phyloP scores from a whole-genome alignment of 2,888 invertebrate species.

The Phyllotreta cruciferae region DNA sequence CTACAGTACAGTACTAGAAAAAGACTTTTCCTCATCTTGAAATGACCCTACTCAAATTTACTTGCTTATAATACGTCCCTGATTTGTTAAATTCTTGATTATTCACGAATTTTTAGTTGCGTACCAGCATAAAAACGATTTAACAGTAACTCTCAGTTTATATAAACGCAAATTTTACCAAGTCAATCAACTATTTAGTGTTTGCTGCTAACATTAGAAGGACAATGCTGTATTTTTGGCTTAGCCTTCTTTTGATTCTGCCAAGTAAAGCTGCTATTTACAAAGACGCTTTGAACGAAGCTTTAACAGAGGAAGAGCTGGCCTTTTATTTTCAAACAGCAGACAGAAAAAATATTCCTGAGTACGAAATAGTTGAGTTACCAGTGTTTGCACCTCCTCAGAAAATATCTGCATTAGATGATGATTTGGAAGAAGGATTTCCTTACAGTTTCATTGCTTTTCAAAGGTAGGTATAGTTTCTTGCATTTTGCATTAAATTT shows the following conservation, averaged over 20 bases:
- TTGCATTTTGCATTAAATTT: no score
- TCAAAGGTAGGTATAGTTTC: slow-evolving; percentile 66
- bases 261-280: slow-evolving; percentile 10
- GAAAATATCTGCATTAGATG: slow-evolving; percentile 43
- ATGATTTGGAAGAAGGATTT: slow-evolving; percentile 59
- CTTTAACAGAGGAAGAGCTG: slow-evolving; percentile 59
- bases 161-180: background rate
- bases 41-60: no score
- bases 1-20: no score
- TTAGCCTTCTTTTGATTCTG: slow-evolving; percentile 13
- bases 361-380: slow-evolving; percentile 70
- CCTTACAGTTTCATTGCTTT: slow-evolving; percentile 69
- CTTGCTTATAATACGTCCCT: no score
- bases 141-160: slow-evolving; percentile 9
- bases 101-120: slow-evolving; percentile 35
- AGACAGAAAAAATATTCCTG: slow-evolving; percentile 58
- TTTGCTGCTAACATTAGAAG: background rate
- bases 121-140: slow-evolving; percentile 34
- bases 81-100: slow-evolving; percentile 28
- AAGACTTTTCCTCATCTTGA: no score
- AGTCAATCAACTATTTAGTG: background rate
- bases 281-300: slow-evolving; percentile 52
- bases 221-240: slow-evolving; percentile 18
- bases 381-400: slow-evolving; percentile 57
- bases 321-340: slow-evolving; percentile 59